Evolutionary conservation across 1,140 invertebrate species (phyloP).

Genomic region (Ceratosolen fusciceps): DNA sequence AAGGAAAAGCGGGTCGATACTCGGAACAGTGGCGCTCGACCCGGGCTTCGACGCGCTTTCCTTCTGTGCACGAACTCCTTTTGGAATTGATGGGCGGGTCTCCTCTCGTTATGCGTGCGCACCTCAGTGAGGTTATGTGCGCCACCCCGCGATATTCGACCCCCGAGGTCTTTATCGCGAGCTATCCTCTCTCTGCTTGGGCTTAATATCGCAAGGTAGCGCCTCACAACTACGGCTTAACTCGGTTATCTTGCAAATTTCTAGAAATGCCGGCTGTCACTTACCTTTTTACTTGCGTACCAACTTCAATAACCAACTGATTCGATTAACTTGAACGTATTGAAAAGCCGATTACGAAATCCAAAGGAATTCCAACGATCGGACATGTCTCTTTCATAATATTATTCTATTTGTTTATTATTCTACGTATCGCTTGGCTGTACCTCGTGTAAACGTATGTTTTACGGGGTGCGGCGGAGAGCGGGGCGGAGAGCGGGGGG

Average conservation of each 20-base stretch:
- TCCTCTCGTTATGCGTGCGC: neutral
- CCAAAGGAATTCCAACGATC: neutral
- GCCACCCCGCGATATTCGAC: neutral
- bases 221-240: neutral
- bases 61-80: neutral
- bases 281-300: too few species aligned
- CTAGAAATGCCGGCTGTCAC: too few species aligned
- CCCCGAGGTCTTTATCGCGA: neutral
- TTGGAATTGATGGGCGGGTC: neutral
- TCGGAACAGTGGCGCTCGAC: neutral
- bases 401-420: too few species aligned
- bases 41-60: neutral
- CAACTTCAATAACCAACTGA: too few species aligned
- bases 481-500: neutral
- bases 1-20: neutral
- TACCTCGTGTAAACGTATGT: too few species aligned
- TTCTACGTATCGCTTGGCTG: too few species aligned
- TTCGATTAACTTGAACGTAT: too few species aligned
- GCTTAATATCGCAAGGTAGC: too few species aligned
- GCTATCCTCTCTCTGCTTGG: too few species aligned
- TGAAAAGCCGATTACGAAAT: too few species aligned
- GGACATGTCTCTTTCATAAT: neutral
- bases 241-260: neutral
- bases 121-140: neutral
- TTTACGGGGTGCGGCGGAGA: neutral